Evolutionary conservation across 2,113 vertebrate species (phyloP).

Genomic region (Tympanuchus pallidicinctus): DNA sequence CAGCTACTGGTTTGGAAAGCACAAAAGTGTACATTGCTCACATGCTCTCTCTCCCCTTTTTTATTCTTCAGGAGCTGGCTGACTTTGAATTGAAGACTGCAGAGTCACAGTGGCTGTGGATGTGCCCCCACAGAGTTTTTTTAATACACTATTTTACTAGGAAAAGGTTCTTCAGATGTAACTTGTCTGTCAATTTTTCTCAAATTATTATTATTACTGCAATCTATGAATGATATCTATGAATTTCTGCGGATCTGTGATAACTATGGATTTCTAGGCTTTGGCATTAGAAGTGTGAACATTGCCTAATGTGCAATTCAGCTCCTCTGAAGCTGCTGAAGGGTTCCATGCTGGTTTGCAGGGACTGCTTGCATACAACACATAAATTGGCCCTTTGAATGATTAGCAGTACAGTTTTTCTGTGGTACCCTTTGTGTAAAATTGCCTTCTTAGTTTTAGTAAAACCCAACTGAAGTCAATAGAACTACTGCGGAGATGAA

Average conservation of each 20-base stretch:
- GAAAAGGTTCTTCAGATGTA: slow-evolving; percentile 29
- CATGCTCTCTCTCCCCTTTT: background rate
- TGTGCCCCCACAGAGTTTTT: slow-evolving; percentile 22
- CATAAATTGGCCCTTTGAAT: slow-evolving; percentile 31
- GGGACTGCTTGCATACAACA: slow-evolving; percentile 38
- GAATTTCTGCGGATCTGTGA: slow-evolving; percentile 36
- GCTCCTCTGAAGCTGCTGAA: slow-evolving; percentile 4
- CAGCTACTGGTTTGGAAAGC: background rate
- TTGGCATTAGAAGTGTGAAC: background rate
- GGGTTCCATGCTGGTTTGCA: slow-evolving; percentile 45
- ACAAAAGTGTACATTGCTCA: background rate
- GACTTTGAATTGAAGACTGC: slow-evolving; percentile 38
- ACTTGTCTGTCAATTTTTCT: slow-evolving; percentile 19
- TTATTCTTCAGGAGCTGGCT: slow-evolving; percentile 18
- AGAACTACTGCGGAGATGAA: slow-evolving; percentile 50
- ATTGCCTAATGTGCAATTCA: slow-evolving; percentile 36
- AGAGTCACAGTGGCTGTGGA: slow-evolving; percentile 20
- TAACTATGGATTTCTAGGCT: slow-evolving; percentile 37
- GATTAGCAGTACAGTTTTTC: background rate
- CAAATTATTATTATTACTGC: slow-evolving; percentile 61
- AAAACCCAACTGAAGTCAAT: background rate
- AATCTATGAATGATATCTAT: slow-evolving; percentile 27
- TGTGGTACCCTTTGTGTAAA: slow-evolving; percentile 32
- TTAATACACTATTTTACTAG: background rate
- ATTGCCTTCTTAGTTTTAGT: slow-evolving; percentile 47